Percentiles rank a stretch among this genome's conserved stretches.
phyloP scores from a whole-genome alignment of 2,113 vertebrate species.

The Carassius auratus region DNA sequence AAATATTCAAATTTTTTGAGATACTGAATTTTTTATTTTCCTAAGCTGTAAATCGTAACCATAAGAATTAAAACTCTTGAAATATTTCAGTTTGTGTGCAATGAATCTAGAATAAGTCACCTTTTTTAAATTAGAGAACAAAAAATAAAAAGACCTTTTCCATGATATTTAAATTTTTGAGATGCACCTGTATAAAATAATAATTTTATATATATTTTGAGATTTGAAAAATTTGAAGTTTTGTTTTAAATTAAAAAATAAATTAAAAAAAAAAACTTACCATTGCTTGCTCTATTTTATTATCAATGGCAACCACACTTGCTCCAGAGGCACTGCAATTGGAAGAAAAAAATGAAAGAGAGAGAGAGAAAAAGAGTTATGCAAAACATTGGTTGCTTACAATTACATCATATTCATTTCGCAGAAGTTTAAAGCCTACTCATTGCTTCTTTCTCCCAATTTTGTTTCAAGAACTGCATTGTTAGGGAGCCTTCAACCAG shows the following conservation, averaged over 20 bases:
- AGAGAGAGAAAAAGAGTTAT: not conserved
- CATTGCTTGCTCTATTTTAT: conserved; percentile 99
- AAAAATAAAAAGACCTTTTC: no score
- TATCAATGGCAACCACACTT: conserved; percentile 96
- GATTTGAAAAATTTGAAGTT: not conserved
- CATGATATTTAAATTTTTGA: no score
- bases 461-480: not conserved
- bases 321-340: conserved; percentile 87
- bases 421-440: not conserved
- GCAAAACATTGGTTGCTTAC: not conserved
- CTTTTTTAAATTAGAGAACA: no score
- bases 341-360: not conserved
- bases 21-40: no score
- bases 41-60: no score
- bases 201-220: no score
- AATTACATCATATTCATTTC: not conserved
- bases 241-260: not conserved
- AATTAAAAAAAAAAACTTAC: conserved; percentile 74
- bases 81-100: no score
- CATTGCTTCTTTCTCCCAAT: not conserved
- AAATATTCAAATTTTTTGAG: no score
- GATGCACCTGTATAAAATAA: no score
- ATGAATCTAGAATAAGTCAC: no score
- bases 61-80: no score
- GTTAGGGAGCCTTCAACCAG: no score